These are phyloP conservation scores for Sciurus vulgaris DNA, from an alignment of 2,797 vertebrate genomes.

Conservation along the genomic window DNA sequence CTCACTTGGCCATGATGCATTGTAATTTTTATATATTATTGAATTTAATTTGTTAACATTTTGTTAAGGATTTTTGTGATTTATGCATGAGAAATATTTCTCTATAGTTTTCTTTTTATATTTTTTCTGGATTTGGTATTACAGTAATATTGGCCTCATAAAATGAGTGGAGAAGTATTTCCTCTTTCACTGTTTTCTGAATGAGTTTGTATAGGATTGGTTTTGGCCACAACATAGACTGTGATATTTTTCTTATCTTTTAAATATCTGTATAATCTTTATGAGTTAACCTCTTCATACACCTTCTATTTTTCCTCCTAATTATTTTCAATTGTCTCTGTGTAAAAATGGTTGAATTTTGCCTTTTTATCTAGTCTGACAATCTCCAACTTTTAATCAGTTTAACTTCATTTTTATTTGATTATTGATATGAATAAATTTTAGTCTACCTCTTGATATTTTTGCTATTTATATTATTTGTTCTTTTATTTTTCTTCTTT, in stretches of 20 bases:
- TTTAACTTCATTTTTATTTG: conserved; percentile 4
- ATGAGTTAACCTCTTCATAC: not conserved
- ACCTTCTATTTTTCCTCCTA: conserved; percentile 1
- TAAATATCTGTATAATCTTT: not conserved
- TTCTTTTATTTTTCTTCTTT: not conserved
- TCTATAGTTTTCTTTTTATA: conserved; percentile 48
- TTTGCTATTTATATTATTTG: not conserved
- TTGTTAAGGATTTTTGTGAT: conserved; percentile 63
- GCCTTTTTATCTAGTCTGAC: not conserved
- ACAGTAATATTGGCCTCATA: not conserved
- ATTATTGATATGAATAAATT: conserved; percentile 9
- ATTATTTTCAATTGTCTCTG: conserved; percentile 5
- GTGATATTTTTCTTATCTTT: conserved; percentile 19
- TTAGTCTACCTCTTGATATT: not conserved
- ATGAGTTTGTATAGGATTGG: conserved; percentile 3
- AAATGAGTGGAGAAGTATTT: conserved; percentile 34
- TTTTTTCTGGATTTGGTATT: conserved; percentile 43
- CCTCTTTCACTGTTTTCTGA: conserved; percentile 10
- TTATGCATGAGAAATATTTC: conserved; percentile 40
- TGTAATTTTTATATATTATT: conserved; percentile 56
- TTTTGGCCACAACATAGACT: not conserved
- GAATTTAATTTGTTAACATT: conserved; percentile 57
- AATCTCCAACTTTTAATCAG: not conserved
- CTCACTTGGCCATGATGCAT: conserved; percentile 33
- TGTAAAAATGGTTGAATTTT: not conserved